phyloP scores from a whole-genome alignment of 37 sponge, comb jelly and placozoan species.

The Axinella damicornis region DNA sequence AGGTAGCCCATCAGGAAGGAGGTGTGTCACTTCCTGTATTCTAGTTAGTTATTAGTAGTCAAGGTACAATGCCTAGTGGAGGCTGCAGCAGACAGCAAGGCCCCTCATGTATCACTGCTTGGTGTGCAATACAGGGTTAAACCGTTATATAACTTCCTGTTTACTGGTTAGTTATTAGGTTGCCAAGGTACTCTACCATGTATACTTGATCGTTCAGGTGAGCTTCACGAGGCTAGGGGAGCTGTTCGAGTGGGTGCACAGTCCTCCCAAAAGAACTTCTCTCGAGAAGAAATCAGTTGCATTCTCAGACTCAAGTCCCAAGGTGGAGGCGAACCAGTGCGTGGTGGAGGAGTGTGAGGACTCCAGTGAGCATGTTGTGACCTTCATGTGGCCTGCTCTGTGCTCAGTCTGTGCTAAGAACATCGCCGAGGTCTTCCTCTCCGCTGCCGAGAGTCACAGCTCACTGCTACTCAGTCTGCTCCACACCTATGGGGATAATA shows the following conservation, averaged over 20 bases:
- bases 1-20: too few relatives aligned
- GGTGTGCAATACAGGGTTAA: too few relatives aligned
- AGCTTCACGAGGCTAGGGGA: conserved; percentile 13
- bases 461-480: conserved; percentile 11
- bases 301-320: neutral
- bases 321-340: too few relatives aligned
- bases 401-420: conserved; percentile 33
- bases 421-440: neutral
- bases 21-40: too few relatives aligned
- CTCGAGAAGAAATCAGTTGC: neutral
- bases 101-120: too few relatives aligned
- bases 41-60: neutral
- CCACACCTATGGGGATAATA: neutral
- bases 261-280: neutral
- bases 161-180: too few relatives aligned
- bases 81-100: too few relatives aligned
- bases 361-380: neutral
- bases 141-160: too few relatives aligned
- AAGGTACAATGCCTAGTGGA: too few relatives aligned
- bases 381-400: conserved; percentile 21
- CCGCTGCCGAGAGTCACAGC: conserved; percentile 2
- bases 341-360: neutral
- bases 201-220: too few relatives aligned
- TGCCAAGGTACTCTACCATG: too few relatives aligned
- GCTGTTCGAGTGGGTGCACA: neutral